Base-by-base conservation (phyloP, 2,797 vertebrate genomes). In the Acipenser ruthenus region DNA sequence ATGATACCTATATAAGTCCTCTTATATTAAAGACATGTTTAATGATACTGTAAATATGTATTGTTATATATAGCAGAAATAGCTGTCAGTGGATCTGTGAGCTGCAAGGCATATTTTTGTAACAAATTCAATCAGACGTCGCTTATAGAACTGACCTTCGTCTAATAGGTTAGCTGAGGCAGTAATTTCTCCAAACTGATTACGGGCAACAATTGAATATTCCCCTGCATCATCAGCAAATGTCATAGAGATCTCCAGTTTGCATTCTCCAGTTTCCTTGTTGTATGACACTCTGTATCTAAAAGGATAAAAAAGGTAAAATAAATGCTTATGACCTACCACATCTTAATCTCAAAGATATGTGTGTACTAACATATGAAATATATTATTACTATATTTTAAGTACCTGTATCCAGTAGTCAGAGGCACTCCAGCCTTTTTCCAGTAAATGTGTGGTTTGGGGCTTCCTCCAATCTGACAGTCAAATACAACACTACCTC, bases 161-260 rank as follows among this genome's bases (percentile, higher is more conserved):
- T 95, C 95, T 69, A 99, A 80, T 69, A 99, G 91, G 74, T 74
- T 88, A 76, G 87, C 86, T 8, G 92, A 92, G 60, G 93, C 92
- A 59, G 92, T 95, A 66, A 82, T 88, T 85, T 99, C 97, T 75
- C 97, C 97, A 0, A 89, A 85, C 73, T 88, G 89, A 73, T 98
- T 99, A 78, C 91, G 95, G 75, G 90, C 87, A 80, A 92, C 88
- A 72, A 96, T 73, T 0, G 90, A 89, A 75, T 99, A 99, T 77
- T 99, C 95, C 87, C 97, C 96, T 50, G 97, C 96, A 69, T 99
- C 97, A 1, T 99, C 96, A 0, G 95, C 92, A 66, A 99, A 99
- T 49, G 94, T 97, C 97, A 99, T 99, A 8, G 97, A 97, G 87
- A 99, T 99, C 87, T 97, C 94, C 81, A 99, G 78, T 77, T 78